These are phyloP conservation scores for Mesocentrotus franciscanus DNA, from an alignment of 53 echinoderm and acorn worm species.

Conservation along the genomic window DNA sequence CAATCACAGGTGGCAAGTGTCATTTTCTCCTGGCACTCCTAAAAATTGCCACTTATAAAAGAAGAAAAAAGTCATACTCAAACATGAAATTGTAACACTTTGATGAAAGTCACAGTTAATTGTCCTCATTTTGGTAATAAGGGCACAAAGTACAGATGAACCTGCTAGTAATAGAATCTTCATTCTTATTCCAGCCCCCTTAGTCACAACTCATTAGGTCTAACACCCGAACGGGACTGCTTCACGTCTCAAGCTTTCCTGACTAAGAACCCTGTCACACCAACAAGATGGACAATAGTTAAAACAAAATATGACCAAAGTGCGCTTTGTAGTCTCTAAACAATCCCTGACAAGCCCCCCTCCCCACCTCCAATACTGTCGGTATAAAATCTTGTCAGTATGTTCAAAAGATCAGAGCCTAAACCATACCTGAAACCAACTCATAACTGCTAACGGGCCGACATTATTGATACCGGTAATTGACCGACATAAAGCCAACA, in stretches of 20 bases:
- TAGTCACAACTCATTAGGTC: conserved; percentile 7
- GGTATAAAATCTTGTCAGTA: neutral
- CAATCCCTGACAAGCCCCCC: neutral
- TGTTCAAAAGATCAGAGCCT: neutral
- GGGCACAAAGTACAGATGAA: conserved; percentile 36
- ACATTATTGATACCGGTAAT: neutral
- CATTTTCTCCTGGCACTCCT: neutral
- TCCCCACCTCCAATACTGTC: too few species aligned
- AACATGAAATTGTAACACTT: neutral
- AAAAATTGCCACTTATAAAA: neutral
- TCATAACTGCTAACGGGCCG: neutral
- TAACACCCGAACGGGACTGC: neutral
- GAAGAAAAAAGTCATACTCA: neutral
- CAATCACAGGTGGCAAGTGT: neutral
- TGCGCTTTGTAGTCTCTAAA: neutral
- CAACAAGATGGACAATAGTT: neutral
- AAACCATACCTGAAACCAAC: neutral
- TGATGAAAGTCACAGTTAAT: neutral
- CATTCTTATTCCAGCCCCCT: neutral
- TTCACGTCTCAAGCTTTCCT: neutral
- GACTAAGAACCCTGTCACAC: neutral
- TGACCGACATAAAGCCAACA: neutral
- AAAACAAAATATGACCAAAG: neutral
- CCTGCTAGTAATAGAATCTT: neutral
- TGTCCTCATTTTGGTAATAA: neutral